Evolutionary conservation across 2,888 invertebrate genomes (phyloP), one percentile per base, ranked within the genome.

Genomic region (Lamproptera curius): DNA sequence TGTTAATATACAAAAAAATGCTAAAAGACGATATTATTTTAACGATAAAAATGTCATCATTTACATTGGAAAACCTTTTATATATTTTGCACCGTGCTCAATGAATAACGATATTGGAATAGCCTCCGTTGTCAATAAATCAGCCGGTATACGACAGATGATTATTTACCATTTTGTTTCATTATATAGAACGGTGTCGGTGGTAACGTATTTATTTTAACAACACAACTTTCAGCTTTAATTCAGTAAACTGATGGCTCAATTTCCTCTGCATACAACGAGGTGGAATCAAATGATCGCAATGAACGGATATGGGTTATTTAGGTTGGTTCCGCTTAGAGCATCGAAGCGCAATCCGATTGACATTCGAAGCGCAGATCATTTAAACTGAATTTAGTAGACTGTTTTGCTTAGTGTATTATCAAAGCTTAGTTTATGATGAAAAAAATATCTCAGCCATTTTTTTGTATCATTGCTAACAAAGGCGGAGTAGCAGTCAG

Each of bases 271-370:
- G 16, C 10, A 1, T 16, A 6, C 1, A 10, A 16, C 16, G 15
- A 28, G 13, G 11, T 16, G 17, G 23, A 16, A 16, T 36, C 13
- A 8, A 28, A 26, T 26, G 43, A 23, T 38, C 36, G 28, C 37
- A 61, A 59, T 37, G 36, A 63, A 59, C 64, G 62, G 66, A 64
- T 65, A 65, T 65, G 65, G 70, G 70, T 70, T 79, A 76, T 81
- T 78, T 72, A 68, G 70, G 73, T 65, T 64, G 70, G 73, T 65
- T 61, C 73, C 74, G 76, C 72, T 82, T 80, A 76, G 74, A 79
- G 74, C 79, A 77, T 80, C 78, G 77, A 77, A 80, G 78, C 73
- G 73, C 77, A 79, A 82, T 81, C 79, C 75, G 75, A 77, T 80
- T 81, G 77, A 80, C 80, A 81, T 79, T 70, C 70, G 73, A 76